A percentile compares a stretch with the other conserved stretches of the same genome.
These are phyloP conservation scores for Magallana angulata DNA, from an alignment of 1,140 invertebrate species.

Conservation along the genomic window DNA sequence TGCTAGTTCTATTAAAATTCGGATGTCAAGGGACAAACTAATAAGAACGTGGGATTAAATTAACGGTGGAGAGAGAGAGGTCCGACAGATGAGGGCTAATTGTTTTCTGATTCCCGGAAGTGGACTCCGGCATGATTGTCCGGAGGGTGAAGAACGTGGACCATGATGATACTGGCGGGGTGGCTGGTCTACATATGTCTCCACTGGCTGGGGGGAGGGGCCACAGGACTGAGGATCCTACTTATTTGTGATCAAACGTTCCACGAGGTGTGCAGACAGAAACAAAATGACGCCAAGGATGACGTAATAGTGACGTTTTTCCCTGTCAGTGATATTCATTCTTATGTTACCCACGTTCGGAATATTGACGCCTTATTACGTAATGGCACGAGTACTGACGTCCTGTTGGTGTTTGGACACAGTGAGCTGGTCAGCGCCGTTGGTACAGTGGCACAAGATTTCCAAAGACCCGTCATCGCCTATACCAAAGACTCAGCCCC, in stretches of 20 bases:
- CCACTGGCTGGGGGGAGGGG: neutral
- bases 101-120: neutral
- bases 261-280: neutral
- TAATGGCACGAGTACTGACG: neutral
- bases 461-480: neutral
- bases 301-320: neutral
- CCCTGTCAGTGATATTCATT: neutral
- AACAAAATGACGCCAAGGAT: neutral
- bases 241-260: conserved; percentile 15
- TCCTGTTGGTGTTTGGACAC: neutral
- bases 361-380: neutral
- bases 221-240: neutral
- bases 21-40: neutral
- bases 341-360: neutral
- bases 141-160: neutral
- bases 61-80: neutral
- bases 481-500: neutral
- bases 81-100: conserved; percentile 13
- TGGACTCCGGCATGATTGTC: conserved; percentile 18
- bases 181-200: neutral
- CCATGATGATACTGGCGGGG: neutral
- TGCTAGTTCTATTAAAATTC: conserved; percentile 5
- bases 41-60: conserved; percentile 15
- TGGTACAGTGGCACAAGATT: neutral
- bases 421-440: neutral